Evolutionary conservation across 2,888 invertebrate species (phyloP), one percentile per base, ranked within the genome.

Genomic region (Notodonta dromedarius): DNA sequence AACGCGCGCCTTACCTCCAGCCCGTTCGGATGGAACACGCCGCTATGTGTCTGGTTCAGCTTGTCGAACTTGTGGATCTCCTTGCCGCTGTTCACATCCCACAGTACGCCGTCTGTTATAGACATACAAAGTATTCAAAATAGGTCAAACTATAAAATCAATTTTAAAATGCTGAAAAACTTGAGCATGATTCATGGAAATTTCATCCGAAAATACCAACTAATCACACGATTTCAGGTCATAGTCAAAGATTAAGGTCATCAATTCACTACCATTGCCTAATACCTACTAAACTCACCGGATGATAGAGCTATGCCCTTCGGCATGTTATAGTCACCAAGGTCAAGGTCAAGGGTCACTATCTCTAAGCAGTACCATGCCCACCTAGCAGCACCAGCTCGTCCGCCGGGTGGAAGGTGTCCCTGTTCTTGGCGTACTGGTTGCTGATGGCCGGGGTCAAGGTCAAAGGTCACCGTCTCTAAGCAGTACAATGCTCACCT

Each of bases 41-140:
- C 99, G 82, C 98, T 99, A 61, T 98, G 95, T 52, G 97, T 97
- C 83, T 98, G 97, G 93, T 99, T 99, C 46, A 99, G 94, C 88
- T 99, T 99, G 91, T 99, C 99, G 84, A 99, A 98, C 86, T 99
- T 99, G 91, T 99, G 99, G 55, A 99, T 97, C 73, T 97, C 96
- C 79, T 96, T 97, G 24, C 97, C 97, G 0, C 96, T 95, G 74
- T 96, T 96, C 9, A 98, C 96, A 85, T 99, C 99, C 97, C 98
- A 99, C 0, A 99, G 90, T 0, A 99, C 98, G 50, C 99, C 99
- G 86, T 99, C 99, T 94, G 89, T 16, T 11, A 42, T 2, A 42
- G 11, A 42, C 42, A 42, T 2, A 42, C 42, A 11, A 9, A 42
- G 11, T 0, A 6, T 35, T 35, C 1, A 35, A 35, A 3, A 6